Evolutionary conservation across 2,888 invertebrate species (phyloP).

Genomic region (Synergus itoensis): DNA sequence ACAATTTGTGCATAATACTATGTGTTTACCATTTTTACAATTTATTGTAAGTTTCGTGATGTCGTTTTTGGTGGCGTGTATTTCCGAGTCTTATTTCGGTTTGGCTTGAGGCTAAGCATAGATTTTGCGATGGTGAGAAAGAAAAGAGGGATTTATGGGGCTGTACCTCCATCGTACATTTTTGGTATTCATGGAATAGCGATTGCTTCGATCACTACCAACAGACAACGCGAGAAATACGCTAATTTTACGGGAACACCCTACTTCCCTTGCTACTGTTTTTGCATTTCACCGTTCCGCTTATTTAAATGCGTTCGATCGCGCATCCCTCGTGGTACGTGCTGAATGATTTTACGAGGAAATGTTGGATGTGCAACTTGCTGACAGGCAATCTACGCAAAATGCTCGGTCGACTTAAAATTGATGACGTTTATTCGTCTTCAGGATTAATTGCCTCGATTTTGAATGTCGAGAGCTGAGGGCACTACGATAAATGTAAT

Average conservation of each 20-base stretch:
- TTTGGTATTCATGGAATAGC: constrained; percentile 75
- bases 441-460: constrained; percentile 27
- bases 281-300: constrained; percentile 48
- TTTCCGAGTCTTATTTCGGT: background rate
- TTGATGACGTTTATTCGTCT: constrained; percentile 38
- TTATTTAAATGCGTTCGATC: constrained; percentile 53
- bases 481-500: background rate
- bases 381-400: constrained; percentile 36
- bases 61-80: background rate
- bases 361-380: constrained; percentile 26
- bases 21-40: too few species aligned
- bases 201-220: constrained; percentile 68
- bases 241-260: constrained; percentile 69
- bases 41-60: background rate
- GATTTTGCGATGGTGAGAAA: background rate
- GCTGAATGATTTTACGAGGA: constrained; percentile 43
- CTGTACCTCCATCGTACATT: constrained; percentile 59
- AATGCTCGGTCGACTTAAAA: constrained; percentile 28
- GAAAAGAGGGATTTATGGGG: constrained; percentile 7
- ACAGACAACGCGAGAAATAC: constrained; percentile 65
- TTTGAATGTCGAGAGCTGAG: background rate
- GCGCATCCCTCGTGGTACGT: constrained; percentile 41
- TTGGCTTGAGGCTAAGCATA: constrained; percentile 6
- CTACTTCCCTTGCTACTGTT: constrained; percentile 49
- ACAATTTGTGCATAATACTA: too few species aligned